Percentiles rank a stretch among this genome's conserved stretches.
Evolutionary conservation across 2,888 invertebrate species (phyloP).

Genomic region (Xanthia togata): DNA sequence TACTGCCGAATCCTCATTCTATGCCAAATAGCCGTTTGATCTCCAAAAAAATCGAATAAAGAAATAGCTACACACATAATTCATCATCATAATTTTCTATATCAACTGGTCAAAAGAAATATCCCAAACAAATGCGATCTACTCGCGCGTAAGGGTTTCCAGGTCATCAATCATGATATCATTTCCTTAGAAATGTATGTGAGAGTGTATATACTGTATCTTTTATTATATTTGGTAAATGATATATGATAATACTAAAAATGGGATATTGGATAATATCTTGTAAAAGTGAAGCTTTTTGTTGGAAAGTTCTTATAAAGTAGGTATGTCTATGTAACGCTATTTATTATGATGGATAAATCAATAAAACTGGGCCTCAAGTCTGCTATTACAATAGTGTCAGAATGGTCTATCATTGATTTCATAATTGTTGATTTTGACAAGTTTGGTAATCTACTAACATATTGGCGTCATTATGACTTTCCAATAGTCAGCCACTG

Average conservation of each 20-base stretch:
- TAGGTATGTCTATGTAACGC: background rate
- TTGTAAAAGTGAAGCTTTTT: background rate
- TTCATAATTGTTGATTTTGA: no score
- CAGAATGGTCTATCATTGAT: no score
- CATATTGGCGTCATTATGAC: no score
- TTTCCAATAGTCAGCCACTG: no score
- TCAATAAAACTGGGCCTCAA: no score
- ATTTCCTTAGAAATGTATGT: slow-evolving; percentile 36
- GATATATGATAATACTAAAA: slow-evolving; percentile 6
- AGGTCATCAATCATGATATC: slow-evolving; percentile 45
- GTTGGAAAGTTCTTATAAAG: background rate
- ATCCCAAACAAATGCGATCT: slow-evolving; percentile 49
- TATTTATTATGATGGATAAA: background rate
- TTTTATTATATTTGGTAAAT: slow-evolving; percentile 37
- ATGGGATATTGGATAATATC: background rate
- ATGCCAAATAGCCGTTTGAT: slow-evolving; percentile 6
- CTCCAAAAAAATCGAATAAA: slow-evolving; percentile 32
- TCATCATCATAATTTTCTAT: slow-evolving; percentile 19
- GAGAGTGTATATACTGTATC: slow-evolving; percentile 11
- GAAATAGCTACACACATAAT: slow-evolving; percentile 27
- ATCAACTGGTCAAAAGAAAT: slow-evolving; percentile 42
- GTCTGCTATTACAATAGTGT: no score
- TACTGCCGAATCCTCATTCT: background rate
- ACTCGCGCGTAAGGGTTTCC: slow-evolving; percentile 64
- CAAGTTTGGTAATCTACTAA: no score